Percentiles rank a stretch among this genome's conserved stretches.
Conservation (phyloP, 2,888 invertebrate genomes). For the Syrista parreyssii region DNA sequence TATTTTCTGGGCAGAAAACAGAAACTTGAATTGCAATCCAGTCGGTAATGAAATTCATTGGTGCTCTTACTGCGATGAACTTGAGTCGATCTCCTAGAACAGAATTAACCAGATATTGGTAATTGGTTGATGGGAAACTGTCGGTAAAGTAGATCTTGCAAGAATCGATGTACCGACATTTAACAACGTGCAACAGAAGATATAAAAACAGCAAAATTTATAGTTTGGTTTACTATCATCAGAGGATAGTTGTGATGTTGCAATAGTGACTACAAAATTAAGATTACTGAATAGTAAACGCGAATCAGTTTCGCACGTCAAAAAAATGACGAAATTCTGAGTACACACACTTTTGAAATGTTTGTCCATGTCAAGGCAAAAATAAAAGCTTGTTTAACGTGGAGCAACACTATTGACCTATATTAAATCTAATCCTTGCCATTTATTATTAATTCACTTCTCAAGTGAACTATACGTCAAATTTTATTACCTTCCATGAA, state of each 20-base stretch:
- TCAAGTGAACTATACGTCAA: background rate
- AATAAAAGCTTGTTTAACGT: background rate
- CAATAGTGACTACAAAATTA: background rate
- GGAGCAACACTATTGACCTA: conserved; percentile 5
- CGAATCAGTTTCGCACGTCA: background rate
- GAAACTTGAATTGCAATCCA: conserved; percentile 38
- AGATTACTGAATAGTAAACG: background rate
- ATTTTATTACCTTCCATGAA: conserved; percentile 25
- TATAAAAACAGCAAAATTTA: background rate
- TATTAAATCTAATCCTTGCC: conserved; percentile 6
- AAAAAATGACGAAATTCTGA: background rate
- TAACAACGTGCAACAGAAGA: background rate
- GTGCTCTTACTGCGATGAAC: conserved; percentile 37
- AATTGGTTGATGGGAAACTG: background rate
- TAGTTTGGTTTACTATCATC: background rate
- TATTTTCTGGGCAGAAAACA: conserved; percentile 1
- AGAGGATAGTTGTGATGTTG: background rate
- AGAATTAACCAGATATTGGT: background rate
- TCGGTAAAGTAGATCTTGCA: background rate
- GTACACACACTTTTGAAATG: background rate
- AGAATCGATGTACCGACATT: background rate
- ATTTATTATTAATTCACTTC: conserved; percentile 9
- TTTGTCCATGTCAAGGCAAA: conserved; percentile 5
- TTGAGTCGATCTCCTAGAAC: conserved; percentile 36
- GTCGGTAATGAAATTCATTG: conserved; percentile 29